Conservation (phyloP, 2,113 vertebrate species). For the Odocoileus hemionus region DNA sequence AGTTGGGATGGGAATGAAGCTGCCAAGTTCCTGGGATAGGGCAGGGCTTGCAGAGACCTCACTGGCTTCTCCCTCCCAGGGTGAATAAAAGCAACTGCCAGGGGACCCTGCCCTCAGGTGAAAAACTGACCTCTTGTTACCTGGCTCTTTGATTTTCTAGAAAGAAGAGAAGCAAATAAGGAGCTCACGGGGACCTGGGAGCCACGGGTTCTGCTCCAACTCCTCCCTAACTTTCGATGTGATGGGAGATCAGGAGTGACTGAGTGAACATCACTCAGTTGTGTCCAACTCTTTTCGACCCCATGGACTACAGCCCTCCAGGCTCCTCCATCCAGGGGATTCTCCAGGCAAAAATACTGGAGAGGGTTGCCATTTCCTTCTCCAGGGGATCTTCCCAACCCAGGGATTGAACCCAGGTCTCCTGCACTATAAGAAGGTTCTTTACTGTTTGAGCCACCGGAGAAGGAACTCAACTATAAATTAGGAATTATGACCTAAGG, state of each 20-base stretch:
- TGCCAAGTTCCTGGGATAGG: background rate
- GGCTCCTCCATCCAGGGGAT: background rate
- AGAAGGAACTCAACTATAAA: background rate
- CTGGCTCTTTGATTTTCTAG: background rate
- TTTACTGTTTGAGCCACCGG: background rate
- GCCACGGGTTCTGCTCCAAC: fast-evolving
- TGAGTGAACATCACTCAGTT: background rate
- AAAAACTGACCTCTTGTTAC: background rate
- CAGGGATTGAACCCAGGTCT: background rate
- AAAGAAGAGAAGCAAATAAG: background rate
- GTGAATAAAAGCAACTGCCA: background rate
- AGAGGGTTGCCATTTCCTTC: background rate
- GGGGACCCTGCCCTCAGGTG: background rate
- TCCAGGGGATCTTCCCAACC: background rate
- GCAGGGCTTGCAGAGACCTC: background rate
- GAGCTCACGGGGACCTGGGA: fast-evolving
- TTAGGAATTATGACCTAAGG: background rate
- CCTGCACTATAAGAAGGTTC: background rate
- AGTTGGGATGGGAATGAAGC: background rate
- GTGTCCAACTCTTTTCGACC: background rate
- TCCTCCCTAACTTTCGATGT: fast-evolving
- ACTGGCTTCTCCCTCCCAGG: background rate
- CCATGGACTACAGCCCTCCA: background rate
- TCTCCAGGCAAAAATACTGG: background rate
- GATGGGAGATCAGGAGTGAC: background rate